phyloP scores from a whole-genome alignment of 1,140 invertebrate species.

The Drosophila fuyamai region DNA sequence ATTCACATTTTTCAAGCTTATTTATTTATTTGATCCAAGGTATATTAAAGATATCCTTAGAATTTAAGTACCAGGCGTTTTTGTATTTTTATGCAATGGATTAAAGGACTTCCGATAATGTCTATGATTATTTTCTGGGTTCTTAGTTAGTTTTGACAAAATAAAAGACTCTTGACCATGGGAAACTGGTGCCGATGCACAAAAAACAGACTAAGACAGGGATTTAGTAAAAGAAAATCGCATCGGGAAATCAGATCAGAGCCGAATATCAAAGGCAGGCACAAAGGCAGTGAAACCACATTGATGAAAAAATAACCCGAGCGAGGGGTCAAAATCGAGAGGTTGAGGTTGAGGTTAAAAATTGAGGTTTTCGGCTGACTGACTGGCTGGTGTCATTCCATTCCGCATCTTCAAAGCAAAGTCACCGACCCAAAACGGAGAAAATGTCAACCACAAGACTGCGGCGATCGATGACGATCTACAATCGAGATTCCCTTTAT shows the following conservation, averaged over 20 bases:
- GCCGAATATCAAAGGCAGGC: slow-evolving; percentile 18
- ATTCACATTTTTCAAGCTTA: no score
- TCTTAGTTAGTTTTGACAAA: neutral
- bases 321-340: slow-evolving; percentile 23
- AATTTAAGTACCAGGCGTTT: no score
- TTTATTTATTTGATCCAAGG: no score
- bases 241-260: slow-evolving; percentile 58
- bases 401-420: slow-evolving; percentile 63
- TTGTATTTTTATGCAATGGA: neutral
- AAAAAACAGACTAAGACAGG: slow-evolving; percentile 18
- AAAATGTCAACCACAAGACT: slow-evolving; percentile 79
- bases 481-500: slow-evolving; percentile 8
- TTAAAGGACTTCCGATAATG: neutral
- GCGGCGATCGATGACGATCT: slow-evolving; percentile 45
- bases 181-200: slow-evolving; percentile 1
- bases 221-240: slow-evolving; percentile 53
- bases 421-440: slow-evolving; percentile 66
- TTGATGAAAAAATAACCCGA: slow-evolving; percentile 18
- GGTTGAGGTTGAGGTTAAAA: slow-evolving; percentile 22
- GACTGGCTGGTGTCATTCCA: slow-evolving; percentile 7
- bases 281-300: slow-evolving; percentile 42
- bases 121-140: neutral
- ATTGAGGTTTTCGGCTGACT: slow-evolving; percentile 1
- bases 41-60: no score
- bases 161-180: neutral